These are phyloP conservation scores for Nothocercus nigrocapillus DNA, from an alignment of 2,113 vertebrate genomes.

Conservation along the genomic window DNA sequence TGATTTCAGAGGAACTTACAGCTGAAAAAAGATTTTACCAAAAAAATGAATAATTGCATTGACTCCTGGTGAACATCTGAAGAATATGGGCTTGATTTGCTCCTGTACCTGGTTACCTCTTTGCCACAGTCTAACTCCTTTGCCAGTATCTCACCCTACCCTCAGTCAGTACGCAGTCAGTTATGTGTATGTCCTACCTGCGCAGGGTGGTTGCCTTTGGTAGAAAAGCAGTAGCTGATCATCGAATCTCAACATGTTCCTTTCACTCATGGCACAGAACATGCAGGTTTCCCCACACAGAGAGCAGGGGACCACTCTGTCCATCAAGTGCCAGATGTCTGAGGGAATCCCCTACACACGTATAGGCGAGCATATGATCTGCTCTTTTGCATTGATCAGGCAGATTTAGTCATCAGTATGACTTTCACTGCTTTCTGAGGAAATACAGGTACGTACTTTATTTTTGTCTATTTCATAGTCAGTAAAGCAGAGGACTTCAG, in stretches of 20 bases:
- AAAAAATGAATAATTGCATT: background rate
- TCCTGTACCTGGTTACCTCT: background rate
- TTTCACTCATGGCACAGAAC: background rate
- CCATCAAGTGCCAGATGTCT: background rate
- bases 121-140: background rate
- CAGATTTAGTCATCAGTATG: background rate
- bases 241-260: background rate
- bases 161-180: background rate
- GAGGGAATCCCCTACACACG: fast-evolving
- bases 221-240: background rate
- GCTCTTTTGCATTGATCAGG: background rate
- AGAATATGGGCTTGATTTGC: background rate
- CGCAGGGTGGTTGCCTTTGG: background rate
- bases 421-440: background rate
- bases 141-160: background rate
- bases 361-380: background rate
- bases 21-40: background rate
- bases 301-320: background rate
- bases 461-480: background rate
- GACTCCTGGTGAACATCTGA: background rate
- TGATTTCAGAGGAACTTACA: background rate
- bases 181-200: fast-evolving
- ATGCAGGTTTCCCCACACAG: background rate
- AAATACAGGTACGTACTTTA: background rate
- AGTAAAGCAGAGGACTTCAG: background rate